phyloP scores from a whole-genome alignment of 2,888 invertebrate species.

The Tolmerus cingulatus region DNA sequence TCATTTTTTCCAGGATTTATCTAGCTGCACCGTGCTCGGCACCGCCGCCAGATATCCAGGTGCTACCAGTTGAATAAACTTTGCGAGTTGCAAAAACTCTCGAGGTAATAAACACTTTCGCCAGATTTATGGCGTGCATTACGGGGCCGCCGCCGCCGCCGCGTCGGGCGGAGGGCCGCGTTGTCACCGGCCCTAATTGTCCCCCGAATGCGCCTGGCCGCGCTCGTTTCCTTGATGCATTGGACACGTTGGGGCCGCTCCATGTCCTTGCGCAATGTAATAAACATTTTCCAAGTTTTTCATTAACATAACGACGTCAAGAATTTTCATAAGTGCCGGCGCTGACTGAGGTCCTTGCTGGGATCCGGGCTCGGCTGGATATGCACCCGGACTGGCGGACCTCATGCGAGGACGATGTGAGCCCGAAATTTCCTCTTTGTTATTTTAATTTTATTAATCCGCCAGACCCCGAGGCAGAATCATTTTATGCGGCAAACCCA shows the following conservation, averaged over 20 bases:
- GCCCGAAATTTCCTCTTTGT: background rate
- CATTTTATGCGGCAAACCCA: background rate
- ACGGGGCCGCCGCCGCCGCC: background rate
- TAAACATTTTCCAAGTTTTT: slow-evolving; percentile 47
- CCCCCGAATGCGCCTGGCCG: background rate
- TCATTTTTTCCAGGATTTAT: slow-evolving; percentile 32
- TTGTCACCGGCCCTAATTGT: slow-evolving; percentile 19
- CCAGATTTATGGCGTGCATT: slow-evolving; percentile 22
- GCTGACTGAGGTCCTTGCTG: background rate
- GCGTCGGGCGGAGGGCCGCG: background rate
- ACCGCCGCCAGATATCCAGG: background rate
- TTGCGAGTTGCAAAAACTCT: slow-evolving; percentile 14
- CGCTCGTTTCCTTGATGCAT: background rate
- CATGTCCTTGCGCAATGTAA: slow-evolving; percentile 38
- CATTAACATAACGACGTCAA: slow-evolving; percentile 45
- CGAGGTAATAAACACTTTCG: slow-evolving; percentile 27
- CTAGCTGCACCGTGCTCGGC: background rate
- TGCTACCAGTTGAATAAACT: slow-evolving; percentile 35
- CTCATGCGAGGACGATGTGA: background rate
- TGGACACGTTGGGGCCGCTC: background rate
- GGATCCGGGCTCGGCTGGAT: background rate
- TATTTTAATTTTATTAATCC: slow-evolving; percentile 3
- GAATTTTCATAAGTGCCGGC: slow-evolving; percentile 45
- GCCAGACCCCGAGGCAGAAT: background rate
- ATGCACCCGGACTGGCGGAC: background rate